These are phyloP conservation scores for Dromaius novaehollandiae DNA, from an alignment of 2,113 vertebrate species.

Conservation along the genomic window DNA sequence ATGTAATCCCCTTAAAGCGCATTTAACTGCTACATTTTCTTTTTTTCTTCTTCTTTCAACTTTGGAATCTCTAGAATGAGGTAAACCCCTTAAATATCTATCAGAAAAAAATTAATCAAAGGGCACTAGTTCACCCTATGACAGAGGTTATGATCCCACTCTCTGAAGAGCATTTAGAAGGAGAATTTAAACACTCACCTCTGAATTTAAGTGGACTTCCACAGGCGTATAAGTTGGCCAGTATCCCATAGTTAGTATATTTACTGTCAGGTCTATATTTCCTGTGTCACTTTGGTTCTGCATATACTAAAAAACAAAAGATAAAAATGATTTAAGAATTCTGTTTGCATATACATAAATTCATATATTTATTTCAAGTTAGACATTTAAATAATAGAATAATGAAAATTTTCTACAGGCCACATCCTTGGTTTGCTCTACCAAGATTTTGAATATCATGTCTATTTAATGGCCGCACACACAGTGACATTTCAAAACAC, in stretches of 20 bases:
- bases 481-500: background rate
- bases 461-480: background rate
- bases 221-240: constrained; percentile 85
- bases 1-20: background rate
- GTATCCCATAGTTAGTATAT: constrained; percentile 86
- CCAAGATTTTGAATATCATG: background rate
- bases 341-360: background rate
- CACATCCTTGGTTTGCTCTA: background rate
- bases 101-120: background rate
- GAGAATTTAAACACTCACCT: constrained; percentile 67
- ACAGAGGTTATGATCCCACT: background rate
- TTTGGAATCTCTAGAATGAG: background rate
- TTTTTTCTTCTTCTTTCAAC: background rate
- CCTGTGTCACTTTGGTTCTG: constrained; percentile 83
- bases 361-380: background rate
- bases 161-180: background rate
- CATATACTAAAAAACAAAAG: constrained; percentile 75
- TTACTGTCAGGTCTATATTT: constrained; percentile 84
- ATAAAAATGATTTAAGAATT: background rate
- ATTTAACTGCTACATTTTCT: background rate
- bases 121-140: background rate
- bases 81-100: background rate
- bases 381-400: background rate
- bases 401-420: background rate
- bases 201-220: constrained; percentile 83